phyloP scores from a whole-genome alignment of 2,113 vertebrate species.

The Ameiurus melas region DNA sequence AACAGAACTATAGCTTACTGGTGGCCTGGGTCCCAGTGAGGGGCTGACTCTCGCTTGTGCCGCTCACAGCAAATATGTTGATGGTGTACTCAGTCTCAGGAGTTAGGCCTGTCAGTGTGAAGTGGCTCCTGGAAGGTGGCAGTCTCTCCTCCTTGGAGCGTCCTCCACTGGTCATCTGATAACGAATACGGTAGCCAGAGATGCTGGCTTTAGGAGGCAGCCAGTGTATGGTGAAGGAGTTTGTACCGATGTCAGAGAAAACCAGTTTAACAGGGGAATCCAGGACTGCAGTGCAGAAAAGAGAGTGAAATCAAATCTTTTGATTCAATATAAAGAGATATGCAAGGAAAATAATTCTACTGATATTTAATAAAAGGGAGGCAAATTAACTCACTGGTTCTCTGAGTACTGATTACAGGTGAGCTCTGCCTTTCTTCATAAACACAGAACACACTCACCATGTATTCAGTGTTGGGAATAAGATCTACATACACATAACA shows the following conservation, averaged over 20 bases:
- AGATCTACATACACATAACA: constrained; percentile 73
- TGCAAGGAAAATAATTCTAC: not conserved
- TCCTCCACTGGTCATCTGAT: constrained; percentile 75
- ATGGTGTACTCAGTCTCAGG: constrained; percentile 88
- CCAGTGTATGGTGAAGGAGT: constrained; percentile 94
- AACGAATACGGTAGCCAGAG: constrained; percentile 82
- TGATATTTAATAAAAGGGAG: not conserved
- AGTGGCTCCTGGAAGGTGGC: constrained; percentile 86
- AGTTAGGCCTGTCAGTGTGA: constrained; percentile 86
- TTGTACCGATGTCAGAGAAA: constrained; percentile 88
- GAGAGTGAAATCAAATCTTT: not conserved
- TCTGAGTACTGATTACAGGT: constrained; percentile 80
- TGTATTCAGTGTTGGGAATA: constrained; percentile 88
- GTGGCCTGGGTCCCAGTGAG: constrained; percentile 87
- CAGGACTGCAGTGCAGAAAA: constrained; percentile 71
- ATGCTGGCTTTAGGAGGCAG: constrained; percentile 83
- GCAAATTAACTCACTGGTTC: constrained; percentile 75
- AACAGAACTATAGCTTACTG: constrained; percentile 69
- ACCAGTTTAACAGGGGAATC: constrained; percentile 87
- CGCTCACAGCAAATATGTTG: constrained; percentile 78
- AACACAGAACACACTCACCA: constrained; percentile 87
- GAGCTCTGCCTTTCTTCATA: constrained; percentile 86
- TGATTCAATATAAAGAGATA: not conserved
- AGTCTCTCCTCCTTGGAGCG: constrained; percentile 86
- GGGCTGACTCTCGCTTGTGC: constrained; percentile 78